Evolutionary conservation across 2,113 vertebrate species (phyloP), one percentile per base, ranked within the genome.

Genomic region (Alces alces): DNA sequence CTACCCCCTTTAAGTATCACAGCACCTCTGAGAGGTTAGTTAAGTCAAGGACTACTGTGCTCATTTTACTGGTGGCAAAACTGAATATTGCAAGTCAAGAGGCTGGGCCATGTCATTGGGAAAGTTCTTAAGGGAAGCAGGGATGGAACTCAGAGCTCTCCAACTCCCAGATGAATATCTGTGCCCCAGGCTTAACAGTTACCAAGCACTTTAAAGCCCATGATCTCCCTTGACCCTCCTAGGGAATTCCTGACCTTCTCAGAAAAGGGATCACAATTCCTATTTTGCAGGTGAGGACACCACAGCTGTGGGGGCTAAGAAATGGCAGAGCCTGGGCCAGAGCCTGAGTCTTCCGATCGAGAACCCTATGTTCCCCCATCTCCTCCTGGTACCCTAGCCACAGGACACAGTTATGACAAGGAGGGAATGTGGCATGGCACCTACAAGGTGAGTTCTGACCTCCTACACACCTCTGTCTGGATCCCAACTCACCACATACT

Each of bases 361-460:
- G n/a, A 50, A 16, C 3, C 7, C 21, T 4, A 7, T 0, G 25
- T 17, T 13, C 82, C 13, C 50, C 2, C 6, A 6, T 52, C 64
- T 93, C 78, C 21, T 21, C n/a, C 1, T 0, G 4, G 30, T 19
- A 6, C 7, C 7, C 79, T 19, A 78, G 1, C 33, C 33, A 43
- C 7, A 3, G 16, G 2, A 8, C 2, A 25, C 19, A 33, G 45
- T 27, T 7, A 23, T 2, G 7, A 7, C 11, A 16, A 55, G 30
- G 36, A 73, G 25, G n/a, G 1, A 45, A 50, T 39, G 14, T 1
- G 0, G 28, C 79, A 16, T 5, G 15, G 3, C 10, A 60, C 39
- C 36, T 33, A 0, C 10, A 5, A 66, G 54, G 25, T 28, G 21
- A 33, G 28, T 54, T 86, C 61, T 19, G 47, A 79, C 50, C 11